Base-by-base conservation (phyloP, 2,888 invertebrate species). In the Apeira syringaria region DNA sequence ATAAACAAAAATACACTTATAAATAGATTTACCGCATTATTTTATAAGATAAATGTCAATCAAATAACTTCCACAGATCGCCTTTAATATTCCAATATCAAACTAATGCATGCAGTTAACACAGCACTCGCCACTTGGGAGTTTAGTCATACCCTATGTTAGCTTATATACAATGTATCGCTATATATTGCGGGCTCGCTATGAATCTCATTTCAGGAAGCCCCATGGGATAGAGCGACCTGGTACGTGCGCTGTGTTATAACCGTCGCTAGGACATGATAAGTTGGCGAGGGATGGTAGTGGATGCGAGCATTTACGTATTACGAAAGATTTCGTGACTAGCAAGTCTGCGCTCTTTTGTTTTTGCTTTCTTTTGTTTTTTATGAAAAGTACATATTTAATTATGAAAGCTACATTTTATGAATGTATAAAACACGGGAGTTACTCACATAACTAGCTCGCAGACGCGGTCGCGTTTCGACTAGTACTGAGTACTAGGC, bases 151-250 rank as follows among this genome's bases (percentile, higher is more conserved):
- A 33, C 22, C 34, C 34, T 25, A 6, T 6, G 17, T 17, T 6
- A 24, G 17, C 30, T 13, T 36, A 43, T 32, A 32, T 13, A 24
- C 9, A 3, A 8, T 28, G 27, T 18, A 24, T 5, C 12, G n/a
- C 22, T 10, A 17, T 18, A 25, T 38, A 43, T 39, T 44, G 39
- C 37, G 29, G 37, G 50, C 46, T 50, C 42, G 33, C 53, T 56
- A 47, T 56, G 56, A 56, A 56, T 56, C 49, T 51, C 56, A 53
- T 56, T 56, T 45, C 45, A 36, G 41, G 45, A 47, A 50, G 37
- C 49, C 56, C 44, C 49, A 25, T 35, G 53, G 51, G 56, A 51
- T 47, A 29, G 37, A 40, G 36, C 45, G 47, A 49, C 50, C 47
- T 37, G 41, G 45, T 47, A 56, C 56, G 56, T 53, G 53, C 47